phyloP scores from a whole-genome alignment of 2,888 invertebrate genomes.

The Petrolisthes manimaculis region DNA sequence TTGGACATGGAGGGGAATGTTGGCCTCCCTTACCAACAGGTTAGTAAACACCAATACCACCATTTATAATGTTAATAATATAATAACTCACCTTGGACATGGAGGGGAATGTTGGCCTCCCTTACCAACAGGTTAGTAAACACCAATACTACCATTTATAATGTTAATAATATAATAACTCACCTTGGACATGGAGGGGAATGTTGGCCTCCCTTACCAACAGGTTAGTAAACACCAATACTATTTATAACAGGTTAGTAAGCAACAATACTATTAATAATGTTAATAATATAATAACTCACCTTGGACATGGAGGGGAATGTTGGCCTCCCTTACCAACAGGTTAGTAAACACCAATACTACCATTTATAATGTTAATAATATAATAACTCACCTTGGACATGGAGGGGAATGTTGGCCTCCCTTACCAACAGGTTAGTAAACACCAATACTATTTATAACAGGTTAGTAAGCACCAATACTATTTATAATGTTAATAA shows the following conservation, averaged over 20 bases:
- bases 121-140: slow-evolving; percentile 22
- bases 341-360: slow-evolving; percentile 17
- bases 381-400: slow-evolving; percentile 10
- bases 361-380: too few relatives aligned
- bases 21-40: slow-evolving; percentile 29
- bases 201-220: slow-evolving; percentile 26
- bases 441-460: background rate
- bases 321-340: slow-evolving; percentile 24
- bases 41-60: background rate
- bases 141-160: too few relatives aligned
- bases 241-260: too few relatives aligned
- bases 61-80: too few relatives aligned
- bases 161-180: too few relatives aligned
- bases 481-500: too few relatives aligned
- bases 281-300: background rate
- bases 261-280: too few relatives aligned
- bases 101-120: slow-evolving; percentile 51
- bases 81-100: slow-evolving; percentile 13
- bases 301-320: slow-evolving; percentile 46
- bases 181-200: slow-evolving; percentile 48
- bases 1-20: slow-evolving; percentile 45
- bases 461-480: too few relatives aligned
- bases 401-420: slow-evolving; percentile 51
- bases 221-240: slow-evolving; percentile 17
- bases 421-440: slow-evolving; percentile 21